Conservation (phyloP, 2,113 vertebrate genomes). For the Rhea americana region DNA sequence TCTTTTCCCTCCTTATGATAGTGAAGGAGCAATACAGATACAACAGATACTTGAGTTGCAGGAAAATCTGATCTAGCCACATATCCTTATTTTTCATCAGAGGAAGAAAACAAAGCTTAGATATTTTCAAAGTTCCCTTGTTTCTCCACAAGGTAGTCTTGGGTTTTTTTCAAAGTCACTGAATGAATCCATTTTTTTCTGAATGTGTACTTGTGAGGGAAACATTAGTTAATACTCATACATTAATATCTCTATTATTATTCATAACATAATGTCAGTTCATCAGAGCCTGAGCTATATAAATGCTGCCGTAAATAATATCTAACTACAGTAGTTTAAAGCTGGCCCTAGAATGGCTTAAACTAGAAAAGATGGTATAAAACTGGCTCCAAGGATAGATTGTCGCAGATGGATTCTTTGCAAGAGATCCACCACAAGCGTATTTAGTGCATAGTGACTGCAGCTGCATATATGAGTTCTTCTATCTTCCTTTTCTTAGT, state of each 20-base stretch:
- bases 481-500: neutral
- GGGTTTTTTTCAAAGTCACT: neutral
- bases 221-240: neutral
- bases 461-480: neutral
- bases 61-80: accelerated
- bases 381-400: neutral
- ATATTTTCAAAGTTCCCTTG: neutral
- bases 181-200: neutral
- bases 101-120: neutral
- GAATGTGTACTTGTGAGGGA: neutral
- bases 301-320: neutral
- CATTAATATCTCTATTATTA: too few relatives aligned
- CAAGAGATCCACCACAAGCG: neutral
- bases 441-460: neutral
- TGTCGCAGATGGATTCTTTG: neutral
- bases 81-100: neutral
- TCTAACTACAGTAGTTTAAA: neutral
- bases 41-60: neutral
- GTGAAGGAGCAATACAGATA: neutral
- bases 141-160: neutral
- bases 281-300: neutral
- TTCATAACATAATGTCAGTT: neutral
- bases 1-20: neutral
- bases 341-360: neutral
- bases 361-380: neutral